These are phyloP conservation scores for Salvelinus fontinalis DNA, from an alignment of 2,113 vertebrate species.

Conservation along the genomic window DNA sequence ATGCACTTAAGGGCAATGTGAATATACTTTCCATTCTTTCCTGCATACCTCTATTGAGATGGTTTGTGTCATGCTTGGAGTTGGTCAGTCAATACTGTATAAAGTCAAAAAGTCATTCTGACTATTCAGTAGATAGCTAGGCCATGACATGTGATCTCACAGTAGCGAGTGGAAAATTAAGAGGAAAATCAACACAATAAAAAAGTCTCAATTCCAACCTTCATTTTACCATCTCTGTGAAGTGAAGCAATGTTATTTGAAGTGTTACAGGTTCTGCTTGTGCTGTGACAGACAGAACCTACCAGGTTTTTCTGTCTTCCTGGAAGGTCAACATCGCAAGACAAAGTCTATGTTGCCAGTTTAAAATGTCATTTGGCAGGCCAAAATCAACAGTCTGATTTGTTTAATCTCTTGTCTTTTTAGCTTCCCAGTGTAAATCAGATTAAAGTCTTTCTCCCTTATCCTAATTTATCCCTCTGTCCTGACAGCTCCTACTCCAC, in stretches of 20 bases:
- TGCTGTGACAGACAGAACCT: background rate
- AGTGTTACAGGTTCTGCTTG: conserved; percentile 20
- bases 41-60: conserved; percentile 13
- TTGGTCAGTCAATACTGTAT: background rate
- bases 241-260: conserved; percentile 14
- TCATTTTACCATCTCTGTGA: background rate
- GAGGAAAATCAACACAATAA: background rate
- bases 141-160: conserved; percentile 22
- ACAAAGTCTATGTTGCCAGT: conserved; percentile 28
- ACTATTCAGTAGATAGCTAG: conserved; percentile 24
- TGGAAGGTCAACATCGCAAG: background rate
- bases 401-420: conserved; percentile 33
- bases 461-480: background rate
- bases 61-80: conserved; percentile 7
- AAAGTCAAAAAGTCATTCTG: conserved; percentile 22
- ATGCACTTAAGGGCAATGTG: conserved; percentile 29
- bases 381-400: conserved; percentile 51
- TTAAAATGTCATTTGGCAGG: conserved; percentile 62
- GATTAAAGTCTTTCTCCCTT: background rate
- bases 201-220: background rate
- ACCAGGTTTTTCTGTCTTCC: background rate
- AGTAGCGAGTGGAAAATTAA: background rate
- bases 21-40: background rate
- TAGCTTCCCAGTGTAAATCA: conserved; percentile 34
- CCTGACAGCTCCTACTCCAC: conserved; percentile 63